Evolutionary conservation across 2,888 invertebrate genomes (phyloP), one percentile per base, ranked within the genome.

Genomic region (Priocnemis perturbator): DNA sequence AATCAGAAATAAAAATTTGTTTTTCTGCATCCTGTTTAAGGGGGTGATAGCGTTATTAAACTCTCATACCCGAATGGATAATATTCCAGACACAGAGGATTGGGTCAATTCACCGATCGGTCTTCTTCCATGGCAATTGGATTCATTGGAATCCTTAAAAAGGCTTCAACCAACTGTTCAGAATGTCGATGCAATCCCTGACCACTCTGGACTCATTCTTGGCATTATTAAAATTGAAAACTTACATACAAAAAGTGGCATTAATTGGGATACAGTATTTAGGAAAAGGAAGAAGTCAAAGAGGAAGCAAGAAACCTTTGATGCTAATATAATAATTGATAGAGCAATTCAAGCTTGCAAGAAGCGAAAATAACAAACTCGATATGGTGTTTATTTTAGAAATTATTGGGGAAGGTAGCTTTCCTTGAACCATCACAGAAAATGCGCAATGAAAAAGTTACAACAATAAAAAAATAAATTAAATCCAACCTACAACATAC

Each of bases 91-190:
- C 2, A 5, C 5, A 3, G 26, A 5, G 5, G 26, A 88, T 66
- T 92, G 92, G 92, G 78, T 85, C 26, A 76, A 76, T 50, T 91
- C 90, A 80, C 91, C 92, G 15, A 89, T 92, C 79, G 92, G 92
- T 20, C 77, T 89, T 69, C 73, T 92, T 26, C 91, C 91, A 11
- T 90, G 90, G 90, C 89, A 91, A 73, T 66, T 81, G 0, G 81
- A 84, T 71, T 71, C 79, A 2, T 55, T 79, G 71, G 79, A 85
- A 17, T 65, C 37, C 1, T 11, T 37, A 37, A 37, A 11, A 9
- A 11, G 4, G 7, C 7, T 26, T 3, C 23, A 74, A 15, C 61
- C 72, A n/a, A 73, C 63, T 30, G 60, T 70, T 11, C 44, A 44
- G 17, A 19, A 3, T 1, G 50, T 4, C 3, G 5, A 50, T 9